Evolutionary conservation across 1,140 invertebrate genomes (phyloP), one percentile per base, ranked within the genome.

Genomic region (Grapholita molesta): DNA sequence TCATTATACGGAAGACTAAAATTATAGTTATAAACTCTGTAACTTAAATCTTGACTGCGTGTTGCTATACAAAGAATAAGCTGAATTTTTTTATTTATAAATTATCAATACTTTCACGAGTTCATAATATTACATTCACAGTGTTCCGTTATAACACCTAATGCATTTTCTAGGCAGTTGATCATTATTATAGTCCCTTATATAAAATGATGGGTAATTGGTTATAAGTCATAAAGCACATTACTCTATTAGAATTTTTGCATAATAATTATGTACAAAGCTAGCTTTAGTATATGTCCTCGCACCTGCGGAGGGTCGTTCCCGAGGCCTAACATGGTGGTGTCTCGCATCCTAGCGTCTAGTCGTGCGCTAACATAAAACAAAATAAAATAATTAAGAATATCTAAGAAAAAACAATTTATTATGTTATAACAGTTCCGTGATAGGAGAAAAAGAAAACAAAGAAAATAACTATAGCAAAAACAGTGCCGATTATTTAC

Each of bases 401-500:
- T 79, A 66, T 82, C 80, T 85, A 89, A 83, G 83, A 70, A 82
- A 82, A 86, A 89, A 88, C 86, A 82, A 82, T 87, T 86, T 74
- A 76, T 77, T 88, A 85, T 83, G 81, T 80, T 85, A 90, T 82
- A 90, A 88, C 83, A 86, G 82, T 78, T 83, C 82, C 78, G 75
- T 80, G 79, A 78, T 76, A 78, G 71, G 73, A 82, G 72, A 79
- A 83, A 80, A 78, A 78, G 72, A 82, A 79, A 83, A 88, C 78
- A 84, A 88, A 80, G 71, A 70, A 77, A 85, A 82, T 79, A 86
- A 87, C 77, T 86, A 79, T 72, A 88, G 86, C 77, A 83, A 89
- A 84, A 90, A 90, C 86, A 89, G 83, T 88, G 87, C 88, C 85
- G 87, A 90, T 88, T 84, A 84, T 75, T 75, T 75, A 69, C 73